Conservation (phyloP, 2,797 vertebrate species). For the Telmatherina bonti region DNA sequence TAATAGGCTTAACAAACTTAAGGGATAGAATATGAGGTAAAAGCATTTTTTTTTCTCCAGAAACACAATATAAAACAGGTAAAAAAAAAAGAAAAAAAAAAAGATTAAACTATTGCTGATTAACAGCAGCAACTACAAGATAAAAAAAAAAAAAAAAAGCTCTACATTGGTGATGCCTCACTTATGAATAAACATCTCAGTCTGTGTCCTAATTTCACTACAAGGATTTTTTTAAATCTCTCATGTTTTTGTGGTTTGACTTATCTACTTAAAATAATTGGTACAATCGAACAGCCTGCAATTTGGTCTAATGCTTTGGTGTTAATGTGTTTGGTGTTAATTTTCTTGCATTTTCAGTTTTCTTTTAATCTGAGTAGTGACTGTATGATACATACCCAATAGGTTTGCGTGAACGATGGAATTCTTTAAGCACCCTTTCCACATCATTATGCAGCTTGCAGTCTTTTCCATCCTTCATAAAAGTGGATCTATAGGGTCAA, state of each 20-base stretch:
- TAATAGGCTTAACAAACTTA: constrained; percentile 25
- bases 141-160: not conserved
- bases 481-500: constrained; percentile 71
- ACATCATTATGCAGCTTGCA: constrained; percentile 81
- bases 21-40: not conserved
- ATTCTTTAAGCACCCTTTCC: constrained; percentile 82
- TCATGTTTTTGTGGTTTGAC: constrained; percentile 30
- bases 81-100: not conserved
- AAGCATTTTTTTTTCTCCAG: not conserved
- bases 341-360: not conserved
- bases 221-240: constrained; percentile 35
- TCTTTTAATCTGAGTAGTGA: not conserved
- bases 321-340: not conserved
- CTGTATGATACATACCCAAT: constrained; percentile 73
- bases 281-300: not conserved
- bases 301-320: constrained; percentile 3
- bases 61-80: not conserved
- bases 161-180: not conserved
- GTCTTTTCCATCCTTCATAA: constrained; percentile 82
- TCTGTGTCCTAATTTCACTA: constrained; percentile 46
- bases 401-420: constrained; percentile 80
- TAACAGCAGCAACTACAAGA: not conserved
- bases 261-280: constrained; percentile 26
- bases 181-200: not conserved
- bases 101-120: not conserved